A percentile compares a stretch with the other conserved stretches of the same genome.
Conservation (phyloP, 2,888 invertebrate genomes). For the Leistus spinibarbis region DNA sequence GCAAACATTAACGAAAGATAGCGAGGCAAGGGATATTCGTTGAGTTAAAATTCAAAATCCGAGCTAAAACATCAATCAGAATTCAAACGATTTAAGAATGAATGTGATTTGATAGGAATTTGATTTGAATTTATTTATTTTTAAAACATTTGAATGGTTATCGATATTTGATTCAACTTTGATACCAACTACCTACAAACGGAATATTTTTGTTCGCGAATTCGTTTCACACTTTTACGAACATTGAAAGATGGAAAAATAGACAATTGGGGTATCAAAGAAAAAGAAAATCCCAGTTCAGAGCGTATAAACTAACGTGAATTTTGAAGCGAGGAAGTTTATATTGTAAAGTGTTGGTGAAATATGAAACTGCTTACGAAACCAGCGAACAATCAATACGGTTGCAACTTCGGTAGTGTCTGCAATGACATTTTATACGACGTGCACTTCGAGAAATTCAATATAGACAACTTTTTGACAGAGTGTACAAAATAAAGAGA, state of each 20-base stretch:
- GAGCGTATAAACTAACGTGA: not conserved
- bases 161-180: too few relatives aligned
- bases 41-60: too few relatives aligned
- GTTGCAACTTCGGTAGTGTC: not conserved
- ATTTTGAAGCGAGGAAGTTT: not conserved
- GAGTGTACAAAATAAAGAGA: not conserved
- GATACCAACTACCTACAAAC: too few relatives aligned
- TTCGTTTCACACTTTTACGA: not conserved
- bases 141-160: too few relatives aligned
- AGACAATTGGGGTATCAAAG: not conserved
- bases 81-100: too few relatives aligned
- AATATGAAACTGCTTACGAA: constrained; percentile 4
- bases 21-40: too few relatives aligned
- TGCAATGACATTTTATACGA: not conserved
- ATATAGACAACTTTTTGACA: not conserved
- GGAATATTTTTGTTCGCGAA: not conserved
- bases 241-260: not conserved
- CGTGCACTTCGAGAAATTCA: not conserved
- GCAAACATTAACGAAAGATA: too few relatives aligned
- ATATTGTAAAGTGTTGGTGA: not conserved
- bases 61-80: too few relatives aligned
- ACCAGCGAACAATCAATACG: constrained; percentile 2
- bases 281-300: not conserved
- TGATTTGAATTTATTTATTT: too few relatives aligned
- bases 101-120: too few relatives aligned